Base-by-base conservation (phyloP, 2,797 vertebrate genomes). In the Xiphorhynchus erythropygius region DNA sequence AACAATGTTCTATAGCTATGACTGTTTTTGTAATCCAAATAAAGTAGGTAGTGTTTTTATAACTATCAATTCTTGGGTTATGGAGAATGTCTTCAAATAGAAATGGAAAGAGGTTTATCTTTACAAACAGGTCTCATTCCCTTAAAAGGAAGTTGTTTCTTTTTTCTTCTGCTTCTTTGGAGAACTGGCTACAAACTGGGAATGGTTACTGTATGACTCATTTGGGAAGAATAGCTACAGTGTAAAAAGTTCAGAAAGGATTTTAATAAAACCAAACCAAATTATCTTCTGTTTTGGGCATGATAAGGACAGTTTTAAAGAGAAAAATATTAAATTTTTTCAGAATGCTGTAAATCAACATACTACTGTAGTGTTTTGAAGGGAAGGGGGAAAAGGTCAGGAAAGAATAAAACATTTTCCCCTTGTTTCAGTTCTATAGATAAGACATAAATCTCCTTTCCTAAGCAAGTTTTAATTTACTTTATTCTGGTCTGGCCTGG, bases 141-240 rank as follows among this genome's bases (percentile, higher is more conserved):
- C 99, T 98, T 99, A 99, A 99, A 99, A 99, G 99, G 99, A 97
- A 98, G 96, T 97, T 97, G 98, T 98, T 98, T 97, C 96, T 97
- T 98, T 98, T 98, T 98, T 97, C 97, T 98, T 95, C 96, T 96
- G 96, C 97, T 98, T 98, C 98, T 98, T 98, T 97, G 97, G 98
- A 98, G 98, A 98, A 98, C 97, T 99, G 98, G 98, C 98, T 97
- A 88, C 96, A 98, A 97, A 98, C 98, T 97, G 97, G 98, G 98
- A 97, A 98, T 98, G 98, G 97, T 98, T 98, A 98, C 97, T 97
- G 98, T 98, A 96, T 98, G 98, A 98, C 97, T 98, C 98, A 99
- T 97, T 97, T 96, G 83, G 92, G 78, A 91, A 97, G 93, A 94
- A 87, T 93, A 84, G 53, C 86, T 93, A 24, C 84, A 94, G 94